phyloP scores from a whole-genome alignment of 2,888 invertebrate species.

The Electrophaes corylata region DNA sequence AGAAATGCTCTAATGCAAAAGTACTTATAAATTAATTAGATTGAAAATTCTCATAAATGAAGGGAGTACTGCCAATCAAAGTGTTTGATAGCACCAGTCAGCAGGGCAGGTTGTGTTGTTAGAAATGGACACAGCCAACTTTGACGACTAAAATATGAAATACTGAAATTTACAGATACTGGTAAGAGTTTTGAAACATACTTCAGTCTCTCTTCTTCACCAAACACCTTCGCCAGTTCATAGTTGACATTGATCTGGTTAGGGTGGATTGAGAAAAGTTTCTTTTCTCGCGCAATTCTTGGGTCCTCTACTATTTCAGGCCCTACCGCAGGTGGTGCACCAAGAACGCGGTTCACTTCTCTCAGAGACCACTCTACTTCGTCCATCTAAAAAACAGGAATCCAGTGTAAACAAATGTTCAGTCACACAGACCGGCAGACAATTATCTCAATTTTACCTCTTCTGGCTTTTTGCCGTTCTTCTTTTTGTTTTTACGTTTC shows the following conservation, averaged over 20 bases:
- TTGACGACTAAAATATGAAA: too few relatives aligned
- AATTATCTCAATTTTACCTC: not conserved
- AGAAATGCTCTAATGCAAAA: too few relatives aligned
- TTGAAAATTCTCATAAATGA: too few relatives aligned
- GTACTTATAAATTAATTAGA: not conserved
- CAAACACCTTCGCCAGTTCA: slow-evolving; percentile 22
- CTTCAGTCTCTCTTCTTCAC: slow-evolving; percentile 4
- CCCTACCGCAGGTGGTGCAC: not conserved
- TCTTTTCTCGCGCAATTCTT: not conserved
- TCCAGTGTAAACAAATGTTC: not conserved
- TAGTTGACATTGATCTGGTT: slow-evolving; percentile 18
- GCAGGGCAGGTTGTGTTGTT: too few relatives aligned
- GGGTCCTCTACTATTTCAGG: not conserved
- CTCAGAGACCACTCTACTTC: slow-evolving; percentile 59
- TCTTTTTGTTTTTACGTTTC: slow-evolving; percentile 24
- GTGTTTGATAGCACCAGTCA: too few relatives aligned
- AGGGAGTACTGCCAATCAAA: too few relatives aligned
- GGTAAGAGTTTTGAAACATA: not conserved
- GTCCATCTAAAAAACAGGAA: slow-evolving; percentile 52
- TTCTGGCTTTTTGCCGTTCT: slow-evolving; percentile 5
- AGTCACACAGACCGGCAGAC: too few relatives aligned
- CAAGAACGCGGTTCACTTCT: slow-evolving; percentile 60
- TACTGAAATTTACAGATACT: not conserved
- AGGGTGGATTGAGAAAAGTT: slow-evolving; percentile 9
- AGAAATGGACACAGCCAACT: too few relatives aligned